Evolutionary conservation across 2,888 invertebrate genomes (phyloP), one percentile per base, ranked within the genome.

Genomic region (Drosophila nr. perissopoda): DNA sequence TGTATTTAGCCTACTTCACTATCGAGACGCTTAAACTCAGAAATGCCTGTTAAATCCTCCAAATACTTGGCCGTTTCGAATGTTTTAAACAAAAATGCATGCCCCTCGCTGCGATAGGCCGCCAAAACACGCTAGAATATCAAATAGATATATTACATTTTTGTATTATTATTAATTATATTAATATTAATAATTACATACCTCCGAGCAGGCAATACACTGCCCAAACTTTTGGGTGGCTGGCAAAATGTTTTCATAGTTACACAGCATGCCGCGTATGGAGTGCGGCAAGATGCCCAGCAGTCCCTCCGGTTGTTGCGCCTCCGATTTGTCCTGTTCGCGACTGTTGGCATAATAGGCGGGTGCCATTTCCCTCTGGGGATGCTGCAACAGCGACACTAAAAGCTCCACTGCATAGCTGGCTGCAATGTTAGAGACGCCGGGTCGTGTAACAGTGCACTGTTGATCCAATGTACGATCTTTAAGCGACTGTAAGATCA

Each of bases 381-480:
- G 96, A 94, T 99, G 98, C 91, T 99, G 99, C 36, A 98, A 93
- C 51, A 99, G 80, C 0, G 97, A 96, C 0, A 98, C 95, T 48
- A 99, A 94, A 56, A 99, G 93, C 93, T 99, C 99, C 0, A 98
- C 98, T 0, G 98, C 98, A 69, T 98, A 94, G 4, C 98, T 97
- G 25, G 96, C 96, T 0, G 98, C 99, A 59, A 99, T 96, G 91
- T 97, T 96, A 0, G 99, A 97, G 21, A 97, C 96, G 1, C 99
- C 99, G 0, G 99, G 99, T 62, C 99, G 94, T 0, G 98, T 98
- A 27, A 99, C 99, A 0, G 99, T 99, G 92, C 99, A 99, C 92
- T 99, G 99, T 92, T 99, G 98, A 93, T 99, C 99, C 71, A 99
- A 93, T 0, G 99, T 99, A 62, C 99, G 95, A 92, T 99, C 98